Evolutionary conservation across 2,797 vertebrate species (phyloP), one percentile per base, ranked within the genome.

Genomic region (Pempheris klunzingeri): DNA sequence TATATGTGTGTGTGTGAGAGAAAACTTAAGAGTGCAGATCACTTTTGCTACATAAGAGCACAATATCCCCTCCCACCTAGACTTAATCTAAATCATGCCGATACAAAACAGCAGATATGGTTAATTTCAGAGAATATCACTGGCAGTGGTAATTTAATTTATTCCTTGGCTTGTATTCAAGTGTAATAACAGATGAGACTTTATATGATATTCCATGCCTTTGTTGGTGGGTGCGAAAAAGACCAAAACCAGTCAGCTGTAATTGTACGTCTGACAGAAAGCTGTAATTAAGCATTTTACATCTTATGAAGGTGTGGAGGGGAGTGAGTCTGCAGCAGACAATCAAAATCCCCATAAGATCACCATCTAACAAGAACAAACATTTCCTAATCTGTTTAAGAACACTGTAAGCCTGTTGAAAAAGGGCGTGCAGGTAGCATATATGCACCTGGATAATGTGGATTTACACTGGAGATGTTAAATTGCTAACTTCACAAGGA

Each of bases 231-330:
- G 63, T 62, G 72, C 60, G 66, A 76, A 77, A 80, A 55, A 69
- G 36, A 85, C 78, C 66, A 57, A 60, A 74, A 77, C 66, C 74
- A 83, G 81, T 83, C 81, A 73, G 59, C 80, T 69, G 58, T 92
- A 92, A 93, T 91, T 91, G 82, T 39, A 87, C 10, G 87, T 92
- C 86, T 91, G 88, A 88, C 52, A 58, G 78, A 67, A 78, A 69
- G 52, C 87, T 80, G 67, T 76, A 83, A 91, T 92, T 89, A 89
- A 75, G 84, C 83, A 61, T 80, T 92, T 88, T 63, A 79, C 82
- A 83, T 87, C 71, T 83, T 69, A 77, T 63, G 71, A 82, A 89
- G 88, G 86, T 87, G 89, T 85, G 79, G 77, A 83, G 53, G 39
- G 68, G 58, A 82, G 82, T 12, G 59, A 49, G 83, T 67, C 83